Percentiles rank a stretch among this genome's conserved stretches.
Conservation (phyloP, 1,140 invertebrate genomes). For the Pseudachorutes palmiensis region DNA sequence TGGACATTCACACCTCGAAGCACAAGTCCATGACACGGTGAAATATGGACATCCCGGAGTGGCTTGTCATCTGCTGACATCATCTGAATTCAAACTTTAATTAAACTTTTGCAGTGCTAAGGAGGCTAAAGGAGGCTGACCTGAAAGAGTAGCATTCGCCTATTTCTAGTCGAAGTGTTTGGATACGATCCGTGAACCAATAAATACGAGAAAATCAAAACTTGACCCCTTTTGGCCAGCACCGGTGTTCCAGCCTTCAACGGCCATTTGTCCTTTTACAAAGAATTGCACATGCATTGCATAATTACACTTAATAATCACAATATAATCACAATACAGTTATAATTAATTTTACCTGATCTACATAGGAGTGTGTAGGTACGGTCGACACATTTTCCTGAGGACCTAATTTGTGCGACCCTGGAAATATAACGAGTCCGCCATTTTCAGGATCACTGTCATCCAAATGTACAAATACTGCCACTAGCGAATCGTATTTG, state of each 20-base stretch:
- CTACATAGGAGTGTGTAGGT: conserved; percentile 48
- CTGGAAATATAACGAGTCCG: conserved; percentile 54
- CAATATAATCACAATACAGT: no score
- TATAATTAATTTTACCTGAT: no score
- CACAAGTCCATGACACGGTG: conserved; percentile 48
- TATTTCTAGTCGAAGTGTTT: conserved; percentile 46
- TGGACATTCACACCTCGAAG: conserved; percentile 48
- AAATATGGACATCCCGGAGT: conserved; percentile 44
- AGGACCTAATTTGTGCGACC: conserved; percentile 55
- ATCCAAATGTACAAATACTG: conserved; percentile 54
- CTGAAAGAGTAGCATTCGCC: conserved; percentile 55
- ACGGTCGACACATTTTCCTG: conserved; percentile 48
- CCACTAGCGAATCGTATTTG: conserved; percentile 53
- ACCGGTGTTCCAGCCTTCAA: conserved; percentile 50
- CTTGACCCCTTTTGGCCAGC: conserved; percentile 48
- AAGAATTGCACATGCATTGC: no score
- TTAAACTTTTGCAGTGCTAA: background rate
- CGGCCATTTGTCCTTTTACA: conserved; percentile 49
- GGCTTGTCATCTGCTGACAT: conserved; percentile 50
- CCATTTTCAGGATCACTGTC: conserved; percentile 53
- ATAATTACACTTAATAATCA: no score
- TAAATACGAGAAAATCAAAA: conserved; percentile 55
- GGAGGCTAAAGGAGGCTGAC: conserved; percentile 35
- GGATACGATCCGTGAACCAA: conserved; percentile 54
- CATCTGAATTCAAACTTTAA: conserved; percentile 37